Evolutionary conservation across 2,888 invertebrate species (phyloP).

Genomic region (Drepanosiphum platanoidis): DNA sequence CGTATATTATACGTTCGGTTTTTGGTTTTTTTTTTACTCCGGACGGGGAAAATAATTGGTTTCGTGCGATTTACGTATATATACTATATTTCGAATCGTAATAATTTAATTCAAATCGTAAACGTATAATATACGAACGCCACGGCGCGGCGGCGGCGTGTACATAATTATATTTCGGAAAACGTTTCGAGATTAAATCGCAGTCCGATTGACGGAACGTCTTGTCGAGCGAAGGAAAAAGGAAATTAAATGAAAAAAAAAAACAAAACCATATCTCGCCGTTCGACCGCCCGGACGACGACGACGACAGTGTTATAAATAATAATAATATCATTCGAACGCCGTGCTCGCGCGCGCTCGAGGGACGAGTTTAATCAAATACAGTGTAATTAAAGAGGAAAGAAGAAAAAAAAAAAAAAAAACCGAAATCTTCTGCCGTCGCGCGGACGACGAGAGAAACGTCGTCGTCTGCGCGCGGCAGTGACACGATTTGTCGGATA

Average conservation of each 20-base stretch:
- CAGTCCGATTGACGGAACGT: neutral
- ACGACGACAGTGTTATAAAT: neutral
- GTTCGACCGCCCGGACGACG: neutral
- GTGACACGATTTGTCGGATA: constrained; percentile 31
- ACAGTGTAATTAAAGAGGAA: neutral
- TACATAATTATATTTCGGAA: neutral
- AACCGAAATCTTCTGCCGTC: constrained; percentile 24
- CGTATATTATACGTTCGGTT: neutral
- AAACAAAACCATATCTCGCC: neutral
- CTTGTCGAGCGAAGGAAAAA: too few relatives aligned
- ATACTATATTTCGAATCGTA: neutral
- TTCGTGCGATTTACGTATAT: constrained; percentile 18
- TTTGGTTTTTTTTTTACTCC: too few relatives aligned
- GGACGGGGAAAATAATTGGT: constrained; percentile 36
- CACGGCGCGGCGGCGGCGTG: neutral
- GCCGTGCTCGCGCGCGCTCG: too few relatives aligned
- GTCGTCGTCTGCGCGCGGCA: neutral
- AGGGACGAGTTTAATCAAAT: neutral
- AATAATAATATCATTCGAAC: neutral
- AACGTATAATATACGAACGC: neutral
- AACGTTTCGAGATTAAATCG: constrained; percentile 2
- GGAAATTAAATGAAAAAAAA: neutral
- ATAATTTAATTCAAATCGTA: neutral
- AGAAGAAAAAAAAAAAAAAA: neutral
- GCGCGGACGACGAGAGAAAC: too few relatives aligned